Evolutionary conservation across 2,888 invertebrate species (phyloP).

Genomic region (Kuschelorhynchus macadamiae): DNA sequence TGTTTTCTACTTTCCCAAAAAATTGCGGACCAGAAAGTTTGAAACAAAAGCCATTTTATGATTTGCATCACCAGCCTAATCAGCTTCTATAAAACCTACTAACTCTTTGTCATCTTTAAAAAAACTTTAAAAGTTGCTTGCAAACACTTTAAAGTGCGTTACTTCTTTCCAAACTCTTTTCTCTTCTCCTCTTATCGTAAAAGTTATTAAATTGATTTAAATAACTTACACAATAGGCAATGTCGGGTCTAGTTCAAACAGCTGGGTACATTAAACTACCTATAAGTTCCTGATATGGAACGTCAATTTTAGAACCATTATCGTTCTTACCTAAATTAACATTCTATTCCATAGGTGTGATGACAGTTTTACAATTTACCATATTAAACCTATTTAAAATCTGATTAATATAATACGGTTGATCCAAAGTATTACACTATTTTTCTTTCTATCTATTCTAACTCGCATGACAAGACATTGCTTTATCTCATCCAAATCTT

Average conservation of each 20-base stretch:
- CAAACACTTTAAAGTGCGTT: conserved; percentile 42
- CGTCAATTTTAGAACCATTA: too few species aligned
- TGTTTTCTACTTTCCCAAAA: conserved; percentile 3
- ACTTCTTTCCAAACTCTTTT: conserved; percentile 42
- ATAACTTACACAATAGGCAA: conserved; percentile 41
- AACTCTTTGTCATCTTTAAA: conserved; percentile 22
- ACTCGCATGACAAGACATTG: conserved; percentile 5
- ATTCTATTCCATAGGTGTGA: background rate
- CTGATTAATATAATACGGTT: conserved; percentile 8
- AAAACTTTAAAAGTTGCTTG: conserved; percentile 28
- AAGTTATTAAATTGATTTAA: conserved; percentile 50
- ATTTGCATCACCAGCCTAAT: conserved; percentile 46
- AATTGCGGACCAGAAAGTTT: conserved; percentile 5
- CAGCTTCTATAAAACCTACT: conserved; percentile 42
- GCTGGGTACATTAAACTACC: conserved; percentile 41
- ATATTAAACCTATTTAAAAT: conserved; percentile 12
- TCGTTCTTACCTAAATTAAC: background rate
- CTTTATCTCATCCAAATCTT: conserved; percentile 18
- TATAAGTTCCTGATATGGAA: conserved; percentile 43
- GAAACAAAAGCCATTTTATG: conserved; percentile 11
- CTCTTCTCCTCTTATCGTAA: conserved; percentile 14
- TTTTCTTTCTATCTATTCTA: background rate
- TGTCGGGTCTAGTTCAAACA: conserved; percentile 43
- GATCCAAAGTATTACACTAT: background rate
- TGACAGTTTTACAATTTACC: background rate